Evolutionary conservation across 2,797 vertebrate species (phyloP), one percentile per base, ranked within the genome.

Genomic region (Paratrypauchen microcephalus): DNA sequence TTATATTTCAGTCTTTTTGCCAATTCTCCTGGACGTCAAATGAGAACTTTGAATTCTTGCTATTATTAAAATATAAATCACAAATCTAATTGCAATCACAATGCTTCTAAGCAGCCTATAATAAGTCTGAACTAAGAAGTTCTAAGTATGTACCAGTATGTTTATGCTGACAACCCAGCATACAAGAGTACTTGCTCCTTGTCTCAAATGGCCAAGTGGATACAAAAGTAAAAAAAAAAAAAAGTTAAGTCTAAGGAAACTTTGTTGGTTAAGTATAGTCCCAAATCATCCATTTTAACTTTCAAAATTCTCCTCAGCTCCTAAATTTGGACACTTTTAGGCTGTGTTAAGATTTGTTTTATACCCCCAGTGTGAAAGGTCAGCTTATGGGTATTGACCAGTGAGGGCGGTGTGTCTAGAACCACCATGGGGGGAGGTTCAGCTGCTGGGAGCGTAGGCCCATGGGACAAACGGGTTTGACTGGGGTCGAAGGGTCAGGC

Each of bases 401-500:
- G 79, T 69, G 75, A 73, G 73, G 78, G 81, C 48, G n/a, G 65
- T 74, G 83, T 90, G 81, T 88, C 86, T 84, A 74, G 79, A 84
- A 55, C 82, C 72, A 79, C 52, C 77, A 75, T 78, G 87, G 88
- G 83, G 86, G 85, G 71, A 75, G 89, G 18, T 89, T 93, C 91
- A 92, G 90, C 91, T 94, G 92, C 92, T 87, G 85, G 84, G 89
- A 89, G 78, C 83, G 74, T 55, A 63, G 73, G 81, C 91, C 90
- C 90, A 78, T 82, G 91, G 90, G 90, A 92, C 74, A 39, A 70
- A 75, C 83, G 85, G 76, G 80, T 47, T 86, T 89, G 87, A 83
- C 88, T 89, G 71, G 81, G 90, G 91, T 90, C 86, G 84, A 39
- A 56, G 45, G 91, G 89, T 90, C 91, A 88, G 79, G 87, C 86